Percentiles rank a stretch among this genome's conserved stretches.
Conservation (phyloP, 92 coral and sea anemone genomes). For the Zoanthus solanderi region DNA sequence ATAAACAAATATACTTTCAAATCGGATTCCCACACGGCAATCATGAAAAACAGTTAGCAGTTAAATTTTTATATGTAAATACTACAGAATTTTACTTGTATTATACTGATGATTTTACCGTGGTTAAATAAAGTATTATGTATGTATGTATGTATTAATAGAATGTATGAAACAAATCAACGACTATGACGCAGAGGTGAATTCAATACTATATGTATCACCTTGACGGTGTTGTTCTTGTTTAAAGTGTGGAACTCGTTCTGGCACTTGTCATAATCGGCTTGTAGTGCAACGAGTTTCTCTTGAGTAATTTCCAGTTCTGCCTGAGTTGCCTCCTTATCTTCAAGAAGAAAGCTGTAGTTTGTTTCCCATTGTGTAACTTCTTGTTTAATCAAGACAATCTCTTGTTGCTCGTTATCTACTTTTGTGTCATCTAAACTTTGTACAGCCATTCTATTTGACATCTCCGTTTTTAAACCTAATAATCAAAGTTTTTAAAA, state of each 20-base stretch:
- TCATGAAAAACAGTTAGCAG: too few species aligned
- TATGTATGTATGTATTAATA: too few species aligned
- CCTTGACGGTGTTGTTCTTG: slow-evolving; percentile 52
- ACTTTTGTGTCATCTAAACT: not conserved
- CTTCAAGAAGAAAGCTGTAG: slow-evolving; percentile 55
- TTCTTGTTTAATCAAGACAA: slow-evolving; percentile 57
- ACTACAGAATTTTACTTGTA: too few species aligned
- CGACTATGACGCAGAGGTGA: not conserved
- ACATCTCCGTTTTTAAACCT: slow-evolving; percentile 59
- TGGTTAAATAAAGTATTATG: too few species aligned
- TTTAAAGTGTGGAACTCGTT: slow-evolving; percentile 44
- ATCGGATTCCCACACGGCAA: too few species aligned
- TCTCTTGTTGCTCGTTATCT: slow-evolving; percentile 40
- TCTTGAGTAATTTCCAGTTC: slow-evolving; percentile 62
- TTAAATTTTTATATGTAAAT: too few species aligned
- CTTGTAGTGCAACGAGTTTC: slow-evolving; percentile 56
- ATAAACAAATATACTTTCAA: too few species aligned
- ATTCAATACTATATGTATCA: not conserved
- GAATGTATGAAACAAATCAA: not conserved
- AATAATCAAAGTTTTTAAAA: too few species aligned
- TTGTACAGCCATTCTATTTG: slow-evolving; percentile 24
- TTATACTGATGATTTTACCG: too few species aligned
- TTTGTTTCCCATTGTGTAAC: slow-evolving; percentile 53
- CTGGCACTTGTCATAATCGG: slow-evolving; percentile 65
- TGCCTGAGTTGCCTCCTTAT: slow-evolving; percentile 64